phyloP scores from a whole-genome alignment of 2,888 invertebrate genomes.

The Lepidocyrtinus sp. region DNA sequence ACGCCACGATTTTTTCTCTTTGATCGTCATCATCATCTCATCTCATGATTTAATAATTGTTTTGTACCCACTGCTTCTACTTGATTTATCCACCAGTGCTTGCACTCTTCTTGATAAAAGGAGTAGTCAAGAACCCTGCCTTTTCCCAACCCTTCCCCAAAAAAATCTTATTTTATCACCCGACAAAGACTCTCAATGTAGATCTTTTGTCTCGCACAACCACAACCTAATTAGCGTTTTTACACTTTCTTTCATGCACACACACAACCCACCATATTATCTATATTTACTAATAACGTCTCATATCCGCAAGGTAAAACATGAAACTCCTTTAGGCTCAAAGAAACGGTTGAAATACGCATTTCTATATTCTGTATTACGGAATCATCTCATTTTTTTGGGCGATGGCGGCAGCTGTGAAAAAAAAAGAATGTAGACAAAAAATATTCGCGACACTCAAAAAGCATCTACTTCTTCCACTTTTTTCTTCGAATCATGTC shows the following conservation, averaged over 20 bases:
- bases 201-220: background rate
- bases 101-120: background rate
- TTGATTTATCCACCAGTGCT: constrained; percentile 21
- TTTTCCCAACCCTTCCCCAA: background rate
- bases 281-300: background rate
- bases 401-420: constrained; percentile 31
- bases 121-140: background rate
- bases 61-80: constrained; percentile 20
- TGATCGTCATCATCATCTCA: background rate
- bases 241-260: background rate
- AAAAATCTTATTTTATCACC: background rate
- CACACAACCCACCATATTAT: background rate
- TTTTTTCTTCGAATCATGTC: background rate
- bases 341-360: background rate
- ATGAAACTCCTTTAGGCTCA: background rate
- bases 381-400: constrained; percentile 17
- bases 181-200: background rate
- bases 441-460: background rate
- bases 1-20: background rate
- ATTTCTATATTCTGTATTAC: no score
- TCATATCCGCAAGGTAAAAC: constrained; percentile 31
- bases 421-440: constrained; percentile 2
- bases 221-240: background rate
- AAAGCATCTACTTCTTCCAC: background rate
- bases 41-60: constrained; percentile 8